phyloP scores from a whole-genome alignment of 2,113 vertebrate genomes.

The Labeo rohita region DNA sequence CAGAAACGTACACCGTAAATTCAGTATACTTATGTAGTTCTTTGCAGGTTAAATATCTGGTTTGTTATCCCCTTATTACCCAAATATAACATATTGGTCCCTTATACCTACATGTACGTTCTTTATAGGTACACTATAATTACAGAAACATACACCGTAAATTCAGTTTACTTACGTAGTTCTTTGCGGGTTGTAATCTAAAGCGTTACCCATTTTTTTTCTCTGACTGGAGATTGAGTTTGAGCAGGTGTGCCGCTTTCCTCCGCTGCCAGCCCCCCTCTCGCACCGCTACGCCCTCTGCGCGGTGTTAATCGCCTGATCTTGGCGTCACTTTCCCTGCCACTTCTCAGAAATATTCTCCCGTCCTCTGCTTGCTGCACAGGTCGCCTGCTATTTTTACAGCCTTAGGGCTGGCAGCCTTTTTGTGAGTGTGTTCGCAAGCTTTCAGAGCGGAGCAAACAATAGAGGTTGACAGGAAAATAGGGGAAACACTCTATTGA shows the following conservation, averaged over 20 bases:
- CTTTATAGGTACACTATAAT: too few species aligned
- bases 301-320: slow-evolving; percentile 69
- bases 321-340: slow-evolving; percentile 64
- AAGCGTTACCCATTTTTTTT: slow-evolving; percentile 53
- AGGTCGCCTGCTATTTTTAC: slow-evolving; percentile 59
- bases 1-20: too few species aligned
- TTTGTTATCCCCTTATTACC: too few species aligned
- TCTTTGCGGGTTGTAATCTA: too few species aligned
- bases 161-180: too few species aligned
- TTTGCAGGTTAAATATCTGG: too few species aligned
- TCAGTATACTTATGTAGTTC: too few species aligned
- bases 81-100: too few species aligned
- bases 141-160: too few species aligned
- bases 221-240: slow-evolving; percentile 59
- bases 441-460: slow-evolving; percentile 64
- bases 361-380: slow-evolving; percentile 52
- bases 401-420: slow-evolving; percentile 11
- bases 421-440: slow-evolving; percentile 30
- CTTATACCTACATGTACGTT: too few species aligned
- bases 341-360: slow-evolving; percentile 69
- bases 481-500: slow-evolving; percentile 64
- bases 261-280: slow-evolving; percentile 1
- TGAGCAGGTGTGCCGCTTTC: slow-evolving; percentile 61
- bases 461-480: slow-evolving; percentile 63
- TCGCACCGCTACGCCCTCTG: slow-evolving; percentile 13